Conservation (phyloP, 2,797 vertebrate genomes). For the Gila robusta region DNA sequence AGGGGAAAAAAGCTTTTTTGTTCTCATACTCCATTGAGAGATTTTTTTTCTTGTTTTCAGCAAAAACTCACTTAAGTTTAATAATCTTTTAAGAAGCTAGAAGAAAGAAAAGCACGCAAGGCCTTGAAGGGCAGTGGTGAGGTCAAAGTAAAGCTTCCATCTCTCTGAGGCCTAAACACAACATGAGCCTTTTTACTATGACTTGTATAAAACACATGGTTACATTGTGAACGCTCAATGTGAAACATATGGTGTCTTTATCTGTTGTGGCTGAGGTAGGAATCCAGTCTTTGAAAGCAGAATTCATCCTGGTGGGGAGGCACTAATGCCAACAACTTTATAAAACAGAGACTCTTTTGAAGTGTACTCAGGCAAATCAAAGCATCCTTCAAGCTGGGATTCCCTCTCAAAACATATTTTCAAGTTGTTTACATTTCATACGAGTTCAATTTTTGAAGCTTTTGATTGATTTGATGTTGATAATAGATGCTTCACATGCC, state of each 20-base stretch:
- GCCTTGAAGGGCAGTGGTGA: background rate
- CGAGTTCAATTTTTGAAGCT: background rate
- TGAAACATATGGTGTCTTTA: conserved; percentile 31
- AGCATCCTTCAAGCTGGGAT: background rate
- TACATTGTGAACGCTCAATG: conserved; percentile 23
- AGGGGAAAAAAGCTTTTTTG: too few species aligned
- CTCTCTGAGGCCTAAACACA: conserved; percentile 4
- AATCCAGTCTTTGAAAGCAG: conserved; percentile 35
- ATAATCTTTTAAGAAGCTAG: too few species aligned
- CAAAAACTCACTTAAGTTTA: too few species aligned
- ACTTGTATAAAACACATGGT: conserved; percentile 37
- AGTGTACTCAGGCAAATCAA: conserved; percentile 6
- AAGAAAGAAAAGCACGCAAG: conserved; percentile 13
- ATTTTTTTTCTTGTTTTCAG: too few species aligned
- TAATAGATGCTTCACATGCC: background rate
- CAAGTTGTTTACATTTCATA: conserved; percentile 31
- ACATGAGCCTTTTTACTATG: background rate
- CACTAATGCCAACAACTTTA: conserved; percentile 18
- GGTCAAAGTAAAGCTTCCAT: conserved; percentile 28
- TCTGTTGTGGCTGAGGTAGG: conserved; percentile 27
- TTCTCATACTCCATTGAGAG: too few species aligned
- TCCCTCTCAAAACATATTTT: background rate
- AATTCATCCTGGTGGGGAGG: conserved; percentile 17
- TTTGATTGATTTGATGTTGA: conserved; percentile 15
- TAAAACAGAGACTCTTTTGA: background rate